A percentile compares a stretch with the other conserved stretches of the same genome.
phyloP scores from a whole-genome alignment of 2,797 vertebrate genomes.

The Gouania willdenowi region DNA sequence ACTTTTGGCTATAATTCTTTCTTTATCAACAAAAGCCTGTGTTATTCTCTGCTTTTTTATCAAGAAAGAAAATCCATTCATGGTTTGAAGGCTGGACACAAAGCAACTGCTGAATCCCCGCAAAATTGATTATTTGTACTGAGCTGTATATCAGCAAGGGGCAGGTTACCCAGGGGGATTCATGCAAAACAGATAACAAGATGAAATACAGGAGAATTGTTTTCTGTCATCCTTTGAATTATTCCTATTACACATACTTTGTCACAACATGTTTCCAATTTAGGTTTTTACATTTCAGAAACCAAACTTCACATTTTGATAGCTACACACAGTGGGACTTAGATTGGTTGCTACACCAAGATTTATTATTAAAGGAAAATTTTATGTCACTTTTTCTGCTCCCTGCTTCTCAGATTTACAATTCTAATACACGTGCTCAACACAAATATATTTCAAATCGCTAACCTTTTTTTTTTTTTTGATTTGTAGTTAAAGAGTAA shows the following conservation, averaged over 20 bases:
- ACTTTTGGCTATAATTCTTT: constrained; percentile 24
- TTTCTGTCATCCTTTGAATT: constrained; percentile 80
- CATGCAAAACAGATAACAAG: constrained; percentile 87
- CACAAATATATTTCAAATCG: too few species aligned
- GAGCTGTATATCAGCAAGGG: constrained; percentile 76
- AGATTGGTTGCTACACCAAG: too few species aligned
- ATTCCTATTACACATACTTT: constrained; percentile 73
- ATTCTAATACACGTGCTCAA: too few species aligned
- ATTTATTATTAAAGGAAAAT: too few species aligned
- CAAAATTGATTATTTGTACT: constrained; percentile 84
- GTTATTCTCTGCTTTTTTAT: constrained; percentile 58
- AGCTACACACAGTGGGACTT: too few species aligned
- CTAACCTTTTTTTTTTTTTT: too few species aligned
- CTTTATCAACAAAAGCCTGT: constrained; percentile 63
- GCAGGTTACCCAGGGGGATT: constrained; percentile 80
- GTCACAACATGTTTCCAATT: constrained; percentile 76
- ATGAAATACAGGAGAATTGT: constrained; percentile 83
- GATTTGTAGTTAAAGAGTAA: too few species aligned
- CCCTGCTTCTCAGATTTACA: too few species aligned
- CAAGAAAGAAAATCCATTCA: constrained; percentile 63
- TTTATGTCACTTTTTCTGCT: too few species aligned
- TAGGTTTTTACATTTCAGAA: constrained; percentile 68
- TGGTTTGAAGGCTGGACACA: constrained; percentile 68
- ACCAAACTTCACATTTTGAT: constrained; percentile 29
- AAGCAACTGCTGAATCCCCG: constrained; percentile 69